These are phyloP conservation scores for Columbina picui DNA, from an alignment of 2,113 vertebrate species.

Conservation along the genomic window DNA sequence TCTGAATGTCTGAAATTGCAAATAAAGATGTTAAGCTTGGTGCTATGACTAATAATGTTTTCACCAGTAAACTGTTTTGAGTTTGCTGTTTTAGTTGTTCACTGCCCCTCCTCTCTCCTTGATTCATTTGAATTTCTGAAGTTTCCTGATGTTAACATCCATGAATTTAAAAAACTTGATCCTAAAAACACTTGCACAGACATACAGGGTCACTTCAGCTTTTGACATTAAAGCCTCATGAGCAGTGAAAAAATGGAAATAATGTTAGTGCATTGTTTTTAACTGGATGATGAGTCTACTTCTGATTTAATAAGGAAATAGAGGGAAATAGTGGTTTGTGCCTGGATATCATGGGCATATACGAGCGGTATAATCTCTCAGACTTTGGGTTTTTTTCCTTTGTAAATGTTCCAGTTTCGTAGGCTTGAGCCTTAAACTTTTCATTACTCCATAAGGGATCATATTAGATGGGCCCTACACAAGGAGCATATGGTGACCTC, in stretches of 20 bases:
- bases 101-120: neutral
- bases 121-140: neutral
- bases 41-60: neutral
- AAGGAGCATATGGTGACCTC: neutral
- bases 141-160: neutral
- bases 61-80: neutral
- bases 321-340: neutral
- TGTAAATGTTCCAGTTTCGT: neutral
- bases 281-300: neutral
- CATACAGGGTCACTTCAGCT: neutral
- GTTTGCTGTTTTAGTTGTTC: neutral
- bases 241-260: neutral
- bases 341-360: neutral
- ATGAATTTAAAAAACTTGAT: neutral
- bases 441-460: neutral
- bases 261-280: neutral
- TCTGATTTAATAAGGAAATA: neutral
- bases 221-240: neutral
- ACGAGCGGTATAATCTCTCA: neutral
- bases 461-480: neutral
- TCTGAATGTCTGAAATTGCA: neutral
- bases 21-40: neutral
- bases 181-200: neutral
- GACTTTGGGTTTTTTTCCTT: neutral
- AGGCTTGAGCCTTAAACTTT: neutral